Conservation (phyloP, 1,140 invertebrate genomes). For the Hyposmocoma kahamanoa region DNA sequence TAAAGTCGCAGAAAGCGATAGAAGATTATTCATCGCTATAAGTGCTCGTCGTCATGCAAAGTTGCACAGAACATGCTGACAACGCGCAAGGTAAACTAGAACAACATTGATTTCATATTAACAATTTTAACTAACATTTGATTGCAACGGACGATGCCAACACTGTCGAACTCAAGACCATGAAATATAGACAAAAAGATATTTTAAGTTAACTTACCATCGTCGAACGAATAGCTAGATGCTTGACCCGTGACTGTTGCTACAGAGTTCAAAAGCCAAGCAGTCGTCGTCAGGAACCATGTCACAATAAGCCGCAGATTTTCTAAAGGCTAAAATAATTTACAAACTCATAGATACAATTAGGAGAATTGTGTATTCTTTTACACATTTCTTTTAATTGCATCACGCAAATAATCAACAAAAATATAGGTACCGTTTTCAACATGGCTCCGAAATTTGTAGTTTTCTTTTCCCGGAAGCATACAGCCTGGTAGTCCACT, state of each 20-base stretch:
- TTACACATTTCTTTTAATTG: not conserved
- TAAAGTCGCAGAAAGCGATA: no score
- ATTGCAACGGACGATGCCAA: not conserved
- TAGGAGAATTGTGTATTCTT: not conserved
- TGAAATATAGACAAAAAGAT: conserved; percentile 4
- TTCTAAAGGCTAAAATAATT: conserved; percentile 49
- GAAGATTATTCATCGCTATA: not conserved
- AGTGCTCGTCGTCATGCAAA: conserved; percentile 56
- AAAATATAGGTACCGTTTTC: conserved; percentile 73
- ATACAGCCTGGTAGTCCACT: conserved; percentile 93
- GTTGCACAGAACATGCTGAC: conserved; percentile 55
- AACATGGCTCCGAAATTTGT: conserved; percentile 77
- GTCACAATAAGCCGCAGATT: conserved; percentile 47
- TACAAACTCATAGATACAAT: not conserved
- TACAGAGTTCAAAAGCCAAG: conserved; percentile 61
- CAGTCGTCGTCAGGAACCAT: conserved; percentile 49
- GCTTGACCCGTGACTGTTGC: conserved; percentile 43
- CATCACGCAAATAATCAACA: not conserved
- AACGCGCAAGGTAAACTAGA: conserved; percentile 29
- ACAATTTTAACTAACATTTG: not conserved
- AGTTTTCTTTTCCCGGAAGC: conserved; percentile 79
- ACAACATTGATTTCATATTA: not conserved
- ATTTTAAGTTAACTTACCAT: conserved; percentile 38
- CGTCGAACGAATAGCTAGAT: conserved; percentile 52
- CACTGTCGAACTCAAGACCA: conserved; percentile 9